A percentile compares a stretch with the other conserved stretches of the same genome.
Evolutionary conservation across 2,888 invertebrate species (phyloP).

Genomic region (Monoplex corrugatus): DNA sequence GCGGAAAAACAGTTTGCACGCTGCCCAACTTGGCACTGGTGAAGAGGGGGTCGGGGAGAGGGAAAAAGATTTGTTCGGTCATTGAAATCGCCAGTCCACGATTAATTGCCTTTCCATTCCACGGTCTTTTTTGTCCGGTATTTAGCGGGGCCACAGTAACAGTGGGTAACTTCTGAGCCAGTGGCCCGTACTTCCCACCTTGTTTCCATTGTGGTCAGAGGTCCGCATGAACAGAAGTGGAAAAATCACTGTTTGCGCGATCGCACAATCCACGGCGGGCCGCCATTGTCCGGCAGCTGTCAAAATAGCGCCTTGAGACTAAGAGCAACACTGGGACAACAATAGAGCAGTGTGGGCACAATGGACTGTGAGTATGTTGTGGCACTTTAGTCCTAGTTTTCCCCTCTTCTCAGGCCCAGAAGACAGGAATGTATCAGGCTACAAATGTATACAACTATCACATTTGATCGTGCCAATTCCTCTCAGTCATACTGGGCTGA

Average conservation of each 20-base stretch:
- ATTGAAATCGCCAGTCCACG: conserved; percentile 16
- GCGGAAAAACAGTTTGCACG: conserved; percentile 47
- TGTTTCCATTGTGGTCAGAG: neutral
- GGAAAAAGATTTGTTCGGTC: neutral
- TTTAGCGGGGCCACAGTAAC: neutral
- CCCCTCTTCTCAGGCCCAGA: too few species aligned
- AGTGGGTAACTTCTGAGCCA: conserved; percentile 1
- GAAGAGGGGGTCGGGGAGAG: neutral
- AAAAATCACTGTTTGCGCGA: conserved; percentile 45
- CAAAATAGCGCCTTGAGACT: conserved; percentile 44
- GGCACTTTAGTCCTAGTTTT: neutral
- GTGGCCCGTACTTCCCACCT: conserved; percentile 11
- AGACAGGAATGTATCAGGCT: too few species aligned
- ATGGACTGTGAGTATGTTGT: neutral
- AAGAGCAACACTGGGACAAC: neutral
- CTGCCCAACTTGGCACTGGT: neutral
- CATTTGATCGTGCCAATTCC: neutral
- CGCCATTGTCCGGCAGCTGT: conserved; percentile 39
- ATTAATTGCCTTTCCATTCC: conserved; percentile 33
- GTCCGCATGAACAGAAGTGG: conserved; percentile 15
- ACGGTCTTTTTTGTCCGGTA: neutral
- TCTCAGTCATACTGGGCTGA: neutral
- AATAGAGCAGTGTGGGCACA: neutral
- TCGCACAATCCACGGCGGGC: neutral
- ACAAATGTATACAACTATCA: neutral